phyloP scores from a whole-genome alignment of 2,888 invertebrate species.

The Idaea aversata region DNA sequence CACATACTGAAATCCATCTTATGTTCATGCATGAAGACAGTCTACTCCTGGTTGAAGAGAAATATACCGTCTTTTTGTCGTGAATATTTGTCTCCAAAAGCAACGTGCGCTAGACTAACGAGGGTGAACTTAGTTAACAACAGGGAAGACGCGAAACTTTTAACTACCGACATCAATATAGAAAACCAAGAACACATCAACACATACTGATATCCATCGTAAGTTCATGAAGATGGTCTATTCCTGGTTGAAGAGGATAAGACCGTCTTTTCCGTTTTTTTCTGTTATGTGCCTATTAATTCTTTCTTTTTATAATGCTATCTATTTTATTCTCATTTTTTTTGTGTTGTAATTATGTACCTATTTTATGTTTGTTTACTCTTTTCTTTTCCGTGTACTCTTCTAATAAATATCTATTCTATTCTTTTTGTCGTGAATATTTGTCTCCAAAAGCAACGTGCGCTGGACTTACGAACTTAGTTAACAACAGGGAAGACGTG shows the following conservation, averaged over 20 bases:
- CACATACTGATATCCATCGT: too few species aligned
- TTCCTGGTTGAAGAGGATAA: too few species aligned
- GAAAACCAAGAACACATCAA: slow-evolving; percentile 10
- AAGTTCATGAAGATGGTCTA: too few species aligned
- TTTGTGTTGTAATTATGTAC: too few species aligned
- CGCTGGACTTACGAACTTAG: not conserved
- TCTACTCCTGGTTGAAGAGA: too few species aligned
- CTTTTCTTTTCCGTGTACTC: too few species aligned
- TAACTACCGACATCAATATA: slow-evolving; percentile 26
- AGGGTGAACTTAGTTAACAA: not conserved
- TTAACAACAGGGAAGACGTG: not conserved
- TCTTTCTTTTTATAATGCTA: too few species aligned
- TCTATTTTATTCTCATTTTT: too few species aligned
- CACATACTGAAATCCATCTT: slow-evolving; percentile 28
- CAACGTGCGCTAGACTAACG: not conserved
- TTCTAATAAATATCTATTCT: too few species aligned
- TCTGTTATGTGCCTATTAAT: too few species aligned
- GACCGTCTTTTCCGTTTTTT: too few species aligned
- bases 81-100: not conserved
- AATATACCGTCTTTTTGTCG: not conserved
- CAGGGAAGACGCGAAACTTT: slow-evolving; percentile 16
- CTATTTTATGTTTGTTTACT: too few species aligned
- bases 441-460: not conserved
- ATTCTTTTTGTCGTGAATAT: not conserved
- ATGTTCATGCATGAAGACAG: slow-evolving; percentile 15